These are phyloP conservation scores for Drosophila acutilabella DNA, from an alignment of 2,888 invertebrate genomes.

Conservation along the genomic window DNA sequence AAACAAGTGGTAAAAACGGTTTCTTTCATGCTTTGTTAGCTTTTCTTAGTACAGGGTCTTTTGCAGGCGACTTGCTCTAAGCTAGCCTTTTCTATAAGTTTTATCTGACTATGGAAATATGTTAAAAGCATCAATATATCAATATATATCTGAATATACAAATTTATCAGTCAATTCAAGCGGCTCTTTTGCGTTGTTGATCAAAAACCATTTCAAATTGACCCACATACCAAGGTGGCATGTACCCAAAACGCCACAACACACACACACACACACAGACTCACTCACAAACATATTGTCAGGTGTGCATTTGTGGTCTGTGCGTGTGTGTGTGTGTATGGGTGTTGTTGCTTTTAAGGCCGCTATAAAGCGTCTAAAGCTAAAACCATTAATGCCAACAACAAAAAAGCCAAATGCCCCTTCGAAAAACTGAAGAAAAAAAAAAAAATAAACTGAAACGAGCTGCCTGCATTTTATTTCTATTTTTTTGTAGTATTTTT, in stretches of 20 bases:
- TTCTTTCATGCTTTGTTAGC: too few relatives aligned
- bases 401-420: slow-evolving; percentile 38
- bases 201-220: slow-evolving; percentile 75
- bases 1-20: too few relatives aligned
- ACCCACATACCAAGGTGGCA: slow-evolving; percentile 80
- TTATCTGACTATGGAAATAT: neutral
- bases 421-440: slow-evolving; percentile 11
- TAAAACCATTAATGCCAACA: slow-evolving; percentile 53
- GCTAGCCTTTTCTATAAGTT: too few relatives aligned
- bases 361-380: slow-evolving; percentile 49
- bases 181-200: slow-evolving; percentile 61
- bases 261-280: slow-evolving; percentile 32
- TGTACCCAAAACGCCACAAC: slow-evolving; percentile 50
- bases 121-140: slow-evolving; percentile 25
- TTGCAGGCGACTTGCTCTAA: too few relatives aligned
- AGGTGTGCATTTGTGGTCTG: slow-evolving; percentile 60
- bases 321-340: slow-evolving; percentile 41
- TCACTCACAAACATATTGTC: slow-evolving; percentile 23
- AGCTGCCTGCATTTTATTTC: slow-evolving; percentile 59
- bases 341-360: slow-evolving; percentile 59
- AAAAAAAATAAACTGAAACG: slow-evolving; percentile 53
- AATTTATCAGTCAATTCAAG: slow-evolving; percentile 51
- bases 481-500: slow-evolving; percentile 48
- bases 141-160: slow-evolving; percentile 7
- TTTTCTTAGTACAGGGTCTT: too few relatives aligned